Evolutionary conservation across 2,888 invertebrate species (phyloP), one percentile per base, ranked within the genome.

Genomic region (Lottia gigantea): DNA sequence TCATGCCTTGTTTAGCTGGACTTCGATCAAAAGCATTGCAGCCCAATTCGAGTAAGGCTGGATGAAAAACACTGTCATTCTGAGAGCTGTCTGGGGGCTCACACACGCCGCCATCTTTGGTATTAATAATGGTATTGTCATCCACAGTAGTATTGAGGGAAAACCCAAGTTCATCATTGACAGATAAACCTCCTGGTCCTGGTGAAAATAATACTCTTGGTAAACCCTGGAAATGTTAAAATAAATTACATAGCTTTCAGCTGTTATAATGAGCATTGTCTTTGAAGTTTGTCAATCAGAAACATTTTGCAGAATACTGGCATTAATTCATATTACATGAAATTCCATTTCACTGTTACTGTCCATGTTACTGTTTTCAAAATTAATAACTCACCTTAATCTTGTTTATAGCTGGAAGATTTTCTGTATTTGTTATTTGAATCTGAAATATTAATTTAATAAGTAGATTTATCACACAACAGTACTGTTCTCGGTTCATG

Each of bases 201-300:
- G 82, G 80, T 12, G 80, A 79, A 76, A 82, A 82, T 64, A 82
- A 68, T 1, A 71, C 78, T 46, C 82, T 69, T 0, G 78, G 78
- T 16, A 78, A 67, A 16, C 78, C 78, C 80, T 82, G 71, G 45
- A 76, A 70, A 23, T 26, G 11, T 49, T 23, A 16, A 62, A 31
- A 49, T 40, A 66, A 31, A 25, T 40, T 6, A 40, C 6, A 8
- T 31, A 31, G 31, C 6, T 40, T 40, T 6, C 40, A 40, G 7
- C 7, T 11, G 11, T 4, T 40, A 40, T 6, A 11, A 8, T 40
- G 40, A 40, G 31, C 31, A 31, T 31, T 31, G 31, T 31, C 6
- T 31, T 31, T 6, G 6, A 31, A 31, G 31, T 31, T 31, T 2
- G 6, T 40, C 6, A 8, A 4, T 40, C 7, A 40, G 31, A 31